These are phyloP conservation scores for Pseudopleuronectes americanus DNA, from an alignment of 2,797 vertebrate species.

Conservation along the genomic window DNA sequence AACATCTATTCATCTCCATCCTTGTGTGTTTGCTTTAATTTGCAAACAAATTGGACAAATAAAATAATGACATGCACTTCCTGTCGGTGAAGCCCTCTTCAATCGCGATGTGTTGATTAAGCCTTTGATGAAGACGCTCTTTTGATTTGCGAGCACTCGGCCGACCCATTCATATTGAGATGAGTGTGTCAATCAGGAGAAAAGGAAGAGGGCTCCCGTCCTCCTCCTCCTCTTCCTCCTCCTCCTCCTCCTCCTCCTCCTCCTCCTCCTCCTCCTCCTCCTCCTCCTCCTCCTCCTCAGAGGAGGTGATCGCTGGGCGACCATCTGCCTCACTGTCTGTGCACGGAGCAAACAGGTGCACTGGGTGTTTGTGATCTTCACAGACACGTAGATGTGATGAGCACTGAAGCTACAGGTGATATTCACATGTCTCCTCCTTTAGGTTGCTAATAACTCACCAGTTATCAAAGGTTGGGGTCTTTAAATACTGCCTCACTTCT, in stretches of 20 bases:
- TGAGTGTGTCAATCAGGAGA: slow-evolving; percentile 67
- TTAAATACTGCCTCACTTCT: slow-evolving; percentile 84
- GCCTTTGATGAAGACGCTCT: slow-evolving; percentile 59
- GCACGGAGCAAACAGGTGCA: slow-evolving; percentile 43
- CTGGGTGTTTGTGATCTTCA: slow-evolving; percentile 11
- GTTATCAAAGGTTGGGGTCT: slow-evolving; percentile 87
- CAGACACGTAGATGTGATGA: not conserved
- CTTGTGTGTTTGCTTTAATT: slow-evolving; percentile 51
- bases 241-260: no score
- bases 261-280: no score
- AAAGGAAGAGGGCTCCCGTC: slow-evolving; percentile 52
- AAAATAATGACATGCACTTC: slow-evolving; percentile 10
- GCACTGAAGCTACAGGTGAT: not conserved
- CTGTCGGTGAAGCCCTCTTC: slow-evolving; percentile 55
- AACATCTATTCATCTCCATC: not conserved
- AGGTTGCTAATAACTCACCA: slow-evolving; percentile 72
- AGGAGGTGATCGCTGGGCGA: slow-evolving; percentile 38
- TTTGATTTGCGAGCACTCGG: slow-evolving; percentile 62
- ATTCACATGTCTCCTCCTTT: not conserved
- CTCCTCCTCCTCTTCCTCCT: slow-evolving; percentile 52
- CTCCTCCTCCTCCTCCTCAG: slow-evolving; percentile 66
- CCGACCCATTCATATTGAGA: slow-evolving; percentile 80
- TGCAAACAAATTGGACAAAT: slow-evolving; percentile 31
- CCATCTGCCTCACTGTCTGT: not conserved
- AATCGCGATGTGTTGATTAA: slow-evolving; percentile 58